A percentile compares a stretch with the other conserved stretches of the same genome.
These are phyloP conservation scores for Nothura maculosa DNA, from an alignment of 2,797 vertebrate species.

Conservation along the genomic window DNA sequence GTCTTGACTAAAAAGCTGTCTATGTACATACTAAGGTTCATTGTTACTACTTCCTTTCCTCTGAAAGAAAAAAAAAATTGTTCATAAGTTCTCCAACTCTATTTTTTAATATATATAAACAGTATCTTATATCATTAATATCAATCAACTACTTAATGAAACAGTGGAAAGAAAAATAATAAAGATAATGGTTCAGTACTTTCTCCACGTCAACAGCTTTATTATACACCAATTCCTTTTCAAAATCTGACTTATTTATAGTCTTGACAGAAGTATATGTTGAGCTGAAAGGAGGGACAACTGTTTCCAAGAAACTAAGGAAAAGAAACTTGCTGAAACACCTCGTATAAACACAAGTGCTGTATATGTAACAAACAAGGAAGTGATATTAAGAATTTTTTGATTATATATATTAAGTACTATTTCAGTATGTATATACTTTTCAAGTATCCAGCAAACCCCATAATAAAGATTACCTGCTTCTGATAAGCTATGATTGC, in stretches of 20 bases:
- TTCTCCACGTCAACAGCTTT: neutral
- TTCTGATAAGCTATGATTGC: neutral
- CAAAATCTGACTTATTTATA: neutral
- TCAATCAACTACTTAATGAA: neutral
- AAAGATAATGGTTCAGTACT: neutral
- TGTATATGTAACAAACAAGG: neutral
- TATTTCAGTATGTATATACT: neutral
- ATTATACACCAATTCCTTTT: neutral
- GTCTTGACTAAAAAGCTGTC: slow-evolving; percentile 47
- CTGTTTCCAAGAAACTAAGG: neutral
- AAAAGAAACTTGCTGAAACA: neutral
- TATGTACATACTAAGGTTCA: neutral
- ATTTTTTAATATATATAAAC: too few species aligned
- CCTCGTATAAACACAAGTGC: neutral
- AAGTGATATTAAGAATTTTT: neutral
- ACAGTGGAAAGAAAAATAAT: neutral
- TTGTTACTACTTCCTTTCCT: slow-evolving; percentile 3
- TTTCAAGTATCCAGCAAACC: neutral
- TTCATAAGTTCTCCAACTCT: neutral
- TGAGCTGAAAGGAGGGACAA: neutral
- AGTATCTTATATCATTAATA: neutral
- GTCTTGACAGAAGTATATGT: neutral
- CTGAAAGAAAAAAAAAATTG: neutral
- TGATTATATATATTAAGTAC: neutral
- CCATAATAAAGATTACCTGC: neutral